Evolutionary conservation across 2,113 vertebrate genomes (phyloP).

Genomic region (Phainopepla nitens): DNA sequence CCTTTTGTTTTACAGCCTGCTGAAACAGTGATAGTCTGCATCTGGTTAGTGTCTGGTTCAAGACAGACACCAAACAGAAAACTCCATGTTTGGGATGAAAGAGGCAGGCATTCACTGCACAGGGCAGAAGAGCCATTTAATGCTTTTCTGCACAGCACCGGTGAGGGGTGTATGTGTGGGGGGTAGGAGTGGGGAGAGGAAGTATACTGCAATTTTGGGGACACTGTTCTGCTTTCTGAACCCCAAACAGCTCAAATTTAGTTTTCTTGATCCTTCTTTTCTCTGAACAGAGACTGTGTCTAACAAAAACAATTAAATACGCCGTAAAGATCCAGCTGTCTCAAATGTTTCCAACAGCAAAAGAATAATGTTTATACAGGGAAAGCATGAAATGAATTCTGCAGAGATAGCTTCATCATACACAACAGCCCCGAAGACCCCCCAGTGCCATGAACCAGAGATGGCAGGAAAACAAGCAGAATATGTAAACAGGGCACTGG

Average conservation of each 20-base stretch:
- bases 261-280: not conserved
- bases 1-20: conserved; percentile 46
- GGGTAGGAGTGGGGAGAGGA: not conserved
- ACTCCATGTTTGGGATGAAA: conserved; percentile 22
- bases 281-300: not conserved
- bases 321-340: not conserved
- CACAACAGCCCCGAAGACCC: not conserved
- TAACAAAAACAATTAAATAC: not conserved
- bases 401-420: not conserved
- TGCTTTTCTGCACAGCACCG: not conserved
- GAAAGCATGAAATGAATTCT: not conserved
- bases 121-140: not conserved
- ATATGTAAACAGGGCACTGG: not conserved
- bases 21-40: conserved; percentile 30
- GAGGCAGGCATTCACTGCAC: not conserved
- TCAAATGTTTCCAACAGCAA: not conserved
- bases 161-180: accelerated
- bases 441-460: not conserved
- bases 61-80: conserved; percentile 9
- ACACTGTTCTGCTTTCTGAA: not conserved
- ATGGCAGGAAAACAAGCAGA: accelerated
- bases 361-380: not conserved
- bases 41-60: conserved; percentile 33
- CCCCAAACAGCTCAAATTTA: not conserved
- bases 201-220: not conserved